Evolutionary conservation across 92 coral and sea anemone species (phyloP).

Genomic region (Parazoanthus atlanticus): DNA sequence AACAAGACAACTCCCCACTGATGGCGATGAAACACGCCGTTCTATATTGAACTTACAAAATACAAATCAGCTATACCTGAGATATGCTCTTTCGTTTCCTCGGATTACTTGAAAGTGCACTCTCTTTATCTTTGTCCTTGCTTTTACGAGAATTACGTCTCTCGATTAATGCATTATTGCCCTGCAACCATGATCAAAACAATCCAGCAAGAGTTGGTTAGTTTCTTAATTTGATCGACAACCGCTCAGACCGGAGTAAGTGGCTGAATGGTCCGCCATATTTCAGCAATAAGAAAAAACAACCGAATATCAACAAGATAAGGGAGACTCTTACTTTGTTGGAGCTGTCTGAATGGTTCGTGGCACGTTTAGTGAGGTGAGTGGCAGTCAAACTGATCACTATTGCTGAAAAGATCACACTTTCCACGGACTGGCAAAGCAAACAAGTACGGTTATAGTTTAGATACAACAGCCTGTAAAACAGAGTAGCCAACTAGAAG

Average conservation of each 20-base stretch:
- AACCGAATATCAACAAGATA: neutral
- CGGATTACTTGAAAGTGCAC: constrained; percentile 4
- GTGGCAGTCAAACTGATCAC: constrained; percentile 98
- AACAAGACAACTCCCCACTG: constrained; percentile 18
- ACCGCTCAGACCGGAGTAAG: neutral
- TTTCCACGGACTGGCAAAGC: constrained; percentile 87
- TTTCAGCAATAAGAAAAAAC: neutral
- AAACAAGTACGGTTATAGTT: constrained; percentile 15
- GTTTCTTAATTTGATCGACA: neutral
- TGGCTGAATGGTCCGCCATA: neutral
- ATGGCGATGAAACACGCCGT: neutral
- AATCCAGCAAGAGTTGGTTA: neutral
- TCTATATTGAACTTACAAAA: neutral
- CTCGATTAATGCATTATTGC: constrained; percentile 27
- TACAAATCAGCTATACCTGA: constrained; percentile 22
- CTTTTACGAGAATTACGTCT: constrained; percentile 41
- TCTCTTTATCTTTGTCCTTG: constrained; percentile 36
- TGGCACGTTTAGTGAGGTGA: constrained; percentile 96
- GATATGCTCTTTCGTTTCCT: constrained; percentile 36
- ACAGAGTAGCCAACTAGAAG: constrained; percentile 13
- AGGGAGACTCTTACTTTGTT: constrained; percentile 68
- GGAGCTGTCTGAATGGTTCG: constrained; percentile 81
- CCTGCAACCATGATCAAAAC: constrained; percentile 36
- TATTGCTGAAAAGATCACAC: constrained; percentile 98
- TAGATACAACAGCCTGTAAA: neutral